These are phyloP conservation scores for Melanitta fusca DNA, from an alignment of 2,797 vertebrate genomes.

Conservation along the genomic window DNA sequence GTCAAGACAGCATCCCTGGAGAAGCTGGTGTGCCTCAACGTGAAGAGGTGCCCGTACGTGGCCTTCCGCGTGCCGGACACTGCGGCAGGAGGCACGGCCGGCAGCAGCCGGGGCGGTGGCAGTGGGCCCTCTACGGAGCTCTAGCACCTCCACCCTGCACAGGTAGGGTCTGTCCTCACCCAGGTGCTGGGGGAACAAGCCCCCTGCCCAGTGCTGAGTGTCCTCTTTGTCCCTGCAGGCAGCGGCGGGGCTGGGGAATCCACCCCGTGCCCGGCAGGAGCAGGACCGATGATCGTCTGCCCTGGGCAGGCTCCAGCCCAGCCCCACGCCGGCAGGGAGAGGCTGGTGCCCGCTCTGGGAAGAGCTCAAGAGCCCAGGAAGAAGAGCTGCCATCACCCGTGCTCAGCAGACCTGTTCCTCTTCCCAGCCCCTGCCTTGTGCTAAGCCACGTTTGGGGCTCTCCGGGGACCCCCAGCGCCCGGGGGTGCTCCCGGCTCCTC, in stretches of 20 bases:
- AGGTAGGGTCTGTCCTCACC: background rate
- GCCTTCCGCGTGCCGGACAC: slow-evolving; percentile 82
- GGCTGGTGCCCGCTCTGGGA: background rate
- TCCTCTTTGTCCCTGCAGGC: background rate
- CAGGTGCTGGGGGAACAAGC: background rate
- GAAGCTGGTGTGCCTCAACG: slow-evolving; percentile 91
- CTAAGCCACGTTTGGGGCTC: background rate
- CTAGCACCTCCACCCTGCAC: slow-evolving; percentile 18
- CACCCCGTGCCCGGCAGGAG: background rate
- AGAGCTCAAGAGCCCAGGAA: background rate
- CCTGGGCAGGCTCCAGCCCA: background rate
- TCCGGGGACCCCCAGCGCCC: background rate
- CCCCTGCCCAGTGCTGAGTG: background rate
- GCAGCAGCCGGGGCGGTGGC: background rate
- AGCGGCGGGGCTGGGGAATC: rapidly evolving
- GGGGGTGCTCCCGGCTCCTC: rapidly evolving
- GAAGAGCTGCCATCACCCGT: background rate
- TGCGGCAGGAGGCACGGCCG: rapidly evolving
- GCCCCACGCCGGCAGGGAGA: background rate
- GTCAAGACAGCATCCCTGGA: slow-evolving; percentile 87
- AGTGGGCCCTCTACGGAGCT: slow-evolving; percentile 78
- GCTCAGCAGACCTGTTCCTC: background rate
- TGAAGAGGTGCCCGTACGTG: slow-evolving; percentile 90
- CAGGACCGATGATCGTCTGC: background rate
- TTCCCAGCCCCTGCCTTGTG: background rate